These are phyloP conservation scores for Ceratina calcarata DNA, from an alignment of 1,140 invertebrate species.

Conservation along the genomic window DNA sequence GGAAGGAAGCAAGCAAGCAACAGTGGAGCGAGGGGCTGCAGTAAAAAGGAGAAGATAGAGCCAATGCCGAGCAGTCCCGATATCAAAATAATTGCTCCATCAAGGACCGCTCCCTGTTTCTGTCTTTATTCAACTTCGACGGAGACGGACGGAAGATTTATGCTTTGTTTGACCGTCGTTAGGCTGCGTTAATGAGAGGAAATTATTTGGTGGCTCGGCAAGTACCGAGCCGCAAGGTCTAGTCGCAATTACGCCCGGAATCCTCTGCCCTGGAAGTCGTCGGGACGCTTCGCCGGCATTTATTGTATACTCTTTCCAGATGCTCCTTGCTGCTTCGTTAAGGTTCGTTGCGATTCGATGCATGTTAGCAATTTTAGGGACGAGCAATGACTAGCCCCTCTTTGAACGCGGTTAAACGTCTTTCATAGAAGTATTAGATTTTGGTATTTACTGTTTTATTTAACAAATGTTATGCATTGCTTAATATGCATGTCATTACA, in stretches of 20 bases:
- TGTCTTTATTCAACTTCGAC: slow-evolving; percentile 17
- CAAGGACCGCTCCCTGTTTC: slow-evolving; percentile 44
- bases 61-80: slow-evolving; percentile 60
- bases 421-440: too few species aligned
- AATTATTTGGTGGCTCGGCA: slow-evolving; percentile 53
- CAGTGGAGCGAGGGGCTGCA: background rate
- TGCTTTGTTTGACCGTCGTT: slow-evolving; percentile 63
- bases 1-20: slow-evolving; percentile 27
- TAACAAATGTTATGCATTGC: too few species aligned
- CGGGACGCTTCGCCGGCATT: background rate
- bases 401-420: too few species aligned
- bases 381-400: too few species aligned
- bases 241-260: slow-evolving; percentile 41
- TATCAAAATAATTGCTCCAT: slow-evolving; percentile 72
- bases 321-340: slow-evolving; percentile 46
- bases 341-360: slow-evolving; percentile 36
- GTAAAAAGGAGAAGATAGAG: slow-evolving; percentile 33
- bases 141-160: slow-evolving; percentile 59
- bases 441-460: too few species aligned
- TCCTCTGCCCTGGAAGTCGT: background rate
- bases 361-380: slow-evolving; percentile 24
- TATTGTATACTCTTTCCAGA: slow-evolving; percentile 38
- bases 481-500: too few species aligned
- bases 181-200: slow-evolving; percentile 60
- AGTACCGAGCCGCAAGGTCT: slow-evolving; percentile 31